Conservation (phyloP, 2,888 invertebrate genomes). For the Thumatha senex region DNA sequence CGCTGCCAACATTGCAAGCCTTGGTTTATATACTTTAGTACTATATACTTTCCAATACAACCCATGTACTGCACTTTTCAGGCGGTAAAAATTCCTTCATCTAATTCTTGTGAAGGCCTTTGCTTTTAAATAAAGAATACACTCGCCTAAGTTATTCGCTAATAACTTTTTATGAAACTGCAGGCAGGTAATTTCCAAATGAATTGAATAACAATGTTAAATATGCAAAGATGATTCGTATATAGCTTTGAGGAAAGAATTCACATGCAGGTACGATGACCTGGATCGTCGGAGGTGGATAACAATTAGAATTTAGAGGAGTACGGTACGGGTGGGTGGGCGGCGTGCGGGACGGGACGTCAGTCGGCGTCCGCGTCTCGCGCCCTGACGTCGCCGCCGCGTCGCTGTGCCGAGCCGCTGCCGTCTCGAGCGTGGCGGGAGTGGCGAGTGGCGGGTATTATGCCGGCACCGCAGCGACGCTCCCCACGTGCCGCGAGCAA, state of each 20-base stretch:
- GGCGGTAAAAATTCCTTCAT: conserved; percentile 28
- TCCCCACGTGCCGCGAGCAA: conserved; percentile 64
- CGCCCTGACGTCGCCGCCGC: conserved; percentile 42
- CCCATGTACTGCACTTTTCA: neutral
- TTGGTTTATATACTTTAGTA: conserved; percentile 5
- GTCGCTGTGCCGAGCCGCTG: conserved; percentile 34
- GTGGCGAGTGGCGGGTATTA: conserved; percentile 63
- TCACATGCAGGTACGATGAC: conserved; percentile 75
- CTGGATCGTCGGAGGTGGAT: conserved; percentile 72
- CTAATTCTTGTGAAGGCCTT: conserved; percentile 38
- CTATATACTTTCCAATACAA: conserved; percentile 4
- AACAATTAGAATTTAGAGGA: conserved; percentile 74
- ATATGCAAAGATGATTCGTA: conserved; percentile 64
- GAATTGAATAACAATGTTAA: conserved; percentile 63
- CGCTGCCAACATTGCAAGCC: conserved; percentile 15
- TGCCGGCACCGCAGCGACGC: conserved; percentile 71
- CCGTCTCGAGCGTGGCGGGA: conserved; percentile 29
- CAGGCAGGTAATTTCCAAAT: conserved; percentile 50
- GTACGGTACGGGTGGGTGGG: conserved; percentile 49
- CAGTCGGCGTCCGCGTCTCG: conserved; percentile 53
- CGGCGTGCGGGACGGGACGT: conserved; percentile 39
- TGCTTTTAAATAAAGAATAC: conserved; percentile 53
- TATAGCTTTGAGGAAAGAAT: conserved; percentile 58
- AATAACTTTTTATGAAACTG: conserved; percentile 67
- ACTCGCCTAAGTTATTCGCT: conserved; percentile 45